Evolutionary conservation across 2,797 vertebrate species (phyloP).

Genomic region (Salmo trutta): DNA sequence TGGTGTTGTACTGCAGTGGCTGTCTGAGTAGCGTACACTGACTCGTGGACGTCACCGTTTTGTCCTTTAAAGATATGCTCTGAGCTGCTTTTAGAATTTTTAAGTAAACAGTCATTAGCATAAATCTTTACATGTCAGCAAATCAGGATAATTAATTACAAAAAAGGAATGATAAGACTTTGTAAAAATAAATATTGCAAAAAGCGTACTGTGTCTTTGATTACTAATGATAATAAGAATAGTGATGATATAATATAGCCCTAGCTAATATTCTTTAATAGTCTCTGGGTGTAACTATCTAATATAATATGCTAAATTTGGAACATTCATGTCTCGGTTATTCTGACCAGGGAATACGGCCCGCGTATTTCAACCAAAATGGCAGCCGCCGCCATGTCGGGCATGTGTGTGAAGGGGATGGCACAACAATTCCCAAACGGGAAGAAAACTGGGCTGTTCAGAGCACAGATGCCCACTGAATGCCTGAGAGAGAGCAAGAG

Average conservation of each 20-base stretch:
- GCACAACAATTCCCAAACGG: conserved; percentile 69
- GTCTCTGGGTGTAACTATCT: background rate
- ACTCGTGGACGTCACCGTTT: conserved; percentile 26
- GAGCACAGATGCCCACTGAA: conserved; percentile 76
- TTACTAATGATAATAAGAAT: background rate
- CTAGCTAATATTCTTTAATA: background rate
- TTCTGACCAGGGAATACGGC: conserved; percentile 22
- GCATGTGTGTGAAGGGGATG: conserved; percentile 57
- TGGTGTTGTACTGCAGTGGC: conserved; percentile 15
- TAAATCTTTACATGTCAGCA: background rate
- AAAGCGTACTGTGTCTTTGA: background rate
- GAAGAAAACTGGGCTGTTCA: conserved; percentile 58
- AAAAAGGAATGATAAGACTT: conserved; percentile 1
- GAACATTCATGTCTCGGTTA: background rate
- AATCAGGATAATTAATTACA: background rate
- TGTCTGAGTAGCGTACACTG: conserved; percentile 19
- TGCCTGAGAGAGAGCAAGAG: conserved; percentile 68
- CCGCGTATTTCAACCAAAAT: conserved; percentile 64
- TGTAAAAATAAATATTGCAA: background rate
- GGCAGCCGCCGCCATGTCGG: conserved; percentile 68
- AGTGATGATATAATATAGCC: background rate
- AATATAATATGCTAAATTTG: background rate
- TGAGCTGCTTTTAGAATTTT: background rate
- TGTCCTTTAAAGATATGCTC: conserved; percentile 19
- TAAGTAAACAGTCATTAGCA: background rate